Base-by-base conservation (phyloP, 2,888 invertebrate genomes). In the Temnothorax ravouxi region DNA sequence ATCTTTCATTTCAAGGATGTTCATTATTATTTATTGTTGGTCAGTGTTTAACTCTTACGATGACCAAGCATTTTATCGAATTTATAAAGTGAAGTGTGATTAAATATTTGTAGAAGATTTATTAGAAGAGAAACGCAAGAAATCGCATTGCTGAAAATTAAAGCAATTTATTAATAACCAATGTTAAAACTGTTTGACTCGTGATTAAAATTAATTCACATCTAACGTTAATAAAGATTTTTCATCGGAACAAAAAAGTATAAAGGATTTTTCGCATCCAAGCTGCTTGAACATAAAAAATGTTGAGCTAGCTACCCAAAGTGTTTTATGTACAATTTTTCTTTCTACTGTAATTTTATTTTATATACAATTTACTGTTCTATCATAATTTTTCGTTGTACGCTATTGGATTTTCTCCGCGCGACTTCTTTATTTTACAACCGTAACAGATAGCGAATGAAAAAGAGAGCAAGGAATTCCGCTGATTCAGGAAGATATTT, bases 21-120 rank as follows among this genome's bases (percentile, higher is more conserved):
- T 38, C 11, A 54, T 81, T 80, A 83, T 88, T 84, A 84, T 79
- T 88, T 71, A 21, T 21, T 54, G 15, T n/a, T 86, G 83, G 83
- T 52, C 34, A 71, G 56, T 62, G 69, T 74, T 85, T 71, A 67
- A 59, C 56, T 66, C 56, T 66, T 76, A 86, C 76, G 61, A 69
- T 74, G 74, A 81, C 62, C 83, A 80, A 69, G 64, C 56, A 34
- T 75, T 64, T 83, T 64, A 47, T 69, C 54, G 18, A 54, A 21
- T 72, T 56, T 41, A 72, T 25, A 25, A 72, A 41, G 13, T 25
- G 38, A 69, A n/a, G n/a, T 67, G 13, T 67, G 34, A 41, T 72
- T 56, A n/a, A 18, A 72, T 41, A n/a, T 41, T 34, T 34, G 6
- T 41, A 21, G 56, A 21, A 41, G 11, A 56, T 8, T n/a, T 69